Percentiles rank a stretch among this genome's conserved stretches.
Conservation (phyloP, 2,888 invertebrate species). For the Rhamphomyia laevipes region DNA sequence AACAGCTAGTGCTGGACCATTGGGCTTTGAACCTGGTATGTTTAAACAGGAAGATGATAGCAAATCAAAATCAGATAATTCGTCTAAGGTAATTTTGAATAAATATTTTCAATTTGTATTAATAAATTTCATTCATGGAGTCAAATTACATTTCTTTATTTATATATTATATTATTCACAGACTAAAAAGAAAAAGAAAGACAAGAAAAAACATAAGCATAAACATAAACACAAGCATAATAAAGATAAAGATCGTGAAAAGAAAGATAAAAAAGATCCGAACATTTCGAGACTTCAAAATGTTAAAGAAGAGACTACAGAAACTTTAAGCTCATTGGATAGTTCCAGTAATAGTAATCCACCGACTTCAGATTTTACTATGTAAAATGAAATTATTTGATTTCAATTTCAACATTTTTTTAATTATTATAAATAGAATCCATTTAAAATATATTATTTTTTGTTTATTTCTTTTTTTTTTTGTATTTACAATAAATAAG, state of each 20-base stretch:
- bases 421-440: not conserved
- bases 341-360: constrained; percentile 37
- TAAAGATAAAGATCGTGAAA: constrained; percentile 43
- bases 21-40: constrained; percentile 78
- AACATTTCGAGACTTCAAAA: constrained; percentile 29
- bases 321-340: constrained; percentile 36
- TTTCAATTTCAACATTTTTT: too few species aligned
- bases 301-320: constrained; percentile 33
- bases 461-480: not conserved
- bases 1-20: constrained; percentile 50
- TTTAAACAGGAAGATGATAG: constrained; percentile 49
- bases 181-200: constrained; percentile 62
- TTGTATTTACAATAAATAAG: not conserved
- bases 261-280: constrained; percentile 38
- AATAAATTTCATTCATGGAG: not conserved
- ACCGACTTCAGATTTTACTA: constrained; percentile 14
- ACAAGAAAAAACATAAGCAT: constrained; percentile 67
- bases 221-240: constrained; percentile 86
- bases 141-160: too few species aligned
- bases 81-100: constrained; percentile 37
- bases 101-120: not conserved
- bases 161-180: constrained; percentile 20
- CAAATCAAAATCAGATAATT: constrained; percentile 44
- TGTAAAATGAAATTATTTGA: not conserved
- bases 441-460: not conserved